These are phyloP conservation scores for Alosa alosa DNA, from an alignment of 2,113 vertebrate genomes.

Conservation along the genomic window DNA sequence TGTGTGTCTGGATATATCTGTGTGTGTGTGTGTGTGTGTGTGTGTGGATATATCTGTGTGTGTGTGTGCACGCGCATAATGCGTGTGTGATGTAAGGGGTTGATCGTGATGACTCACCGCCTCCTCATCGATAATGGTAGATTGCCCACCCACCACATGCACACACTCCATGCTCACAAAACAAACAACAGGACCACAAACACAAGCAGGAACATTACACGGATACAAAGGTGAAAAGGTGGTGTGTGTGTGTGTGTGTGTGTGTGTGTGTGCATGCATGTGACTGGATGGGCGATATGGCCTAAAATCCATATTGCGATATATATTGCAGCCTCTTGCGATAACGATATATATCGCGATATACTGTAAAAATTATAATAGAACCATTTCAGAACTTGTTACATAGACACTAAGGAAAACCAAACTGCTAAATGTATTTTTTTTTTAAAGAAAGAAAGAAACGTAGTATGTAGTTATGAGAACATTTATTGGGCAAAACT, in stretches of 20 bases:
- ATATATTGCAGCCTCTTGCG: too few relatives aligned
- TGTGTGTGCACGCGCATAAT: background rate
- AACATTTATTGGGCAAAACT: too few relatives aligned
- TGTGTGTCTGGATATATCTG: background rate
- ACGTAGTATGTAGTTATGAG: too few relatives aligned
- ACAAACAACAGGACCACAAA: background rate
- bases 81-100: slow-evolving; percentile 20
- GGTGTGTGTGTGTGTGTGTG: background rate
- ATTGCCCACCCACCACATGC: slow-evolving; percentile 3
- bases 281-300: too few relatives aligned
- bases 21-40: background rate
- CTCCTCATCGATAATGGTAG: slow-evolving; percentile 32
- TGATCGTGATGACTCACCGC: slow-evolving; percentile 48
- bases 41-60: background rate
- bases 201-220: background rate
- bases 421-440: too few relatives aligned
- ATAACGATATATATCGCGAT: too few relatives aligned
- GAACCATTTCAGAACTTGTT: too few relatives aligned
- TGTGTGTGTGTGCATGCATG: slow-evolving; percentile 1
- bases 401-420: too few relatives aligned
- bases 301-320: too few relatives aligned
- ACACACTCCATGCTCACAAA: background rate
- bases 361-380: too few relatives aligned
- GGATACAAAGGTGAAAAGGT: too few relatives aligned
- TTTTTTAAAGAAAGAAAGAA: too few relatives aligned